These are phyloP conservation scores for Chloroceryle aenea DNA, from an alignment of 2,113 vertebrate species.

Conservation along the genomic window DNA sequence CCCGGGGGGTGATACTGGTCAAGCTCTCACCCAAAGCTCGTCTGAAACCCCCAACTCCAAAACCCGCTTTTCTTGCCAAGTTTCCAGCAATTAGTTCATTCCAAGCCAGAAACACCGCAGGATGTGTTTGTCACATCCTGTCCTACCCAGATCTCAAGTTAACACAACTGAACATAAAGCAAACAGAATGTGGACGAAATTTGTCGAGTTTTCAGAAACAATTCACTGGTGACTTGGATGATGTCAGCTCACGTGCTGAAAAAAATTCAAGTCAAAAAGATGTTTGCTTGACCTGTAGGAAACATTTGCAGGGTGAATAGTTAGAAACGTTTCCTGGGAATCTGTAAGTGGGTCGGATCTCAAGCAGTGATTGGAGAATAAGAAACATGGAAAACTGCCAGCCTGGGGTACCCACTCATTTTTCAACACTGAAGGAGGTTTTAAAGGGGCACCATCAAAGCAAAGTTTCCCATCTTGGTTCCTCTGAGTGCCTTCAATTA, in stretches of 20 bases:
- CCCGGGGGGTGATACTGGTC: not conserved
- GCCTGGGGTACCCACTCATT: not conserved
- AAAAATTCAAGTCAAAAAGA: not conserved
- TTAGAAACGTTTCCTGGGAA: not conserved
- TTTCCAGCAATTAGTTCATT: conserved; percentile 44
- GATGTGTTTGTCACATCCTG: conserved; percentile 66
- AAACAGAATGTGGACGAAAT: not conserved
- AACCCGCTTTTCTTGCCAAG: conserved; percentile 27
- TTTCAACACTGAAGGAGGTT: not conserved
- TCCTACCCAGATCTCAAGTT: not conserved
- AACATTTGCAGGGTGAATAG: not conserved
- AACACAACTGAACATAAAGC: not conserved
- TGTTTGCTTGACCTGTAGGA: not conserved
- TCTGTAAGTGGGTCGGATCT: not conserved
- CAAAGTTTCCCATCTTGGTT: not conserved
- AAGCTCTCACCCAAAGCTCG: not conserved
- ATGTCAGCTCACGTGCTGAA: not conserved
- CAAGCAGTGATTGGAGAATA: accelerated
- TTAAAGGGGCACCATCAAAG: not conserved
- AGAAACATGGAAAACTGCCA: not conserved
- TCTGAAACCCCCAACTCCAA: conserved; percentile 23
- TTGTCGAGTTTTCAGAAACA: not conserved
- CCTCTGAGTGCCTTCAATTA: not conserved
- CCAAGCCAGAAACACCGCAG: not conserved
- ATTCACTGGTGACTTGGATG: not conserved